These are phyloP conservation scores for Apodemus agrarius DNA, from an alignment of 2,797 vertebrate species.

Conservation along the genomic window DNA sequence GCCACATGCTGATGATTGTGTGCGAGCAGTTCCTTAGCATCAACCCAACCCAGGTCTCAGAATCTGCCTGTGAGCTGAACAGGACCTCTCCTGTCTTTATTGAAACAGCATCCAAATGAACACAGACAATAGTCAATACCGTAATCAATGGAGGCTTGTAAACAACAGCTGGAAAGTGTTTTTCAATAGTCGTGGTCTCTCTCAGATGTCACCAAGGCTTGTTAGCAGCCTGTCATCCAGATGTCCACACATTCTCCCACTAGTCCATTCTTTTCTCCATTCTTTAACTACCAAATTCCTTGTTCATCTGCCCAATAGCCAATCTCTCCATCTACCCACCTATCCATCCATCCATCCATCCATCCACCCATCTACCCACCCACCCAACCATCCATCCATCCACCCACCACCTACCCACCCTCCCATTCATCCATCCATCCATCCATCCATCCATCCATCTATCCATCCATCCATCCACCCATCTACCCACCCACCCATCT, in stretches of 20 bases:
- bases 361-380: no score
- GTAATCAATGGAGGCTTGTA: not conserved
- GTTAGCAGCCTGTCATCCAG: not conserved
- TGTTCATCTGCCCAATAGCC: not conserved
- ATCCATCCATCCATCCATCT: not conserved
- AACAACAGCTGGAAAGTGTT: not conserved
- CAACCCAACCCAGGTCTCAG: not conserved
- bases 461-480: no score
- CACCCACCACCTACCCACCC: not conserved
- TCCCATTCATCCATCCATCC: not conserved
- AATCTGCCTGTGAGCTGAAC: no score
- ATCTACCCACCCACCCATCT: not conserved
- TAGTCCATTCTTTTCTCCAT: no score
- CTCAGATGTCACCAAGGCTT: not conserved
- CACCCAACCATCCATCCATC: not conserved
- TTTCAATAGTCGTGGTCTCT: not conserved
- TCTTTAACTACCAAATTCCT: not conserved
- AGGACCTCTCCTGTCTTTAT: not conserved
- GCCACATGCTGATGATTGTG: not conserved
- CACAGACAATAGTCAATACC: not conserved
- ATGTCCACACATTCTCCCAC: not conserved
- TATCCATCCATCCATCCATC: not conserved
- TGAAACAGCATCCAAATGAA: not conserved
- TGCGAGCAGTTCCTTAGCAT: not conserved
- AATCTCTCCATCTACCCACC: not conserved